A percentile compares a stretch with the other conserved stretches of the same genome.
Conservation (phyloP, 2,888 invertebrate genomes). For the Orthosia cruda region DNA sequence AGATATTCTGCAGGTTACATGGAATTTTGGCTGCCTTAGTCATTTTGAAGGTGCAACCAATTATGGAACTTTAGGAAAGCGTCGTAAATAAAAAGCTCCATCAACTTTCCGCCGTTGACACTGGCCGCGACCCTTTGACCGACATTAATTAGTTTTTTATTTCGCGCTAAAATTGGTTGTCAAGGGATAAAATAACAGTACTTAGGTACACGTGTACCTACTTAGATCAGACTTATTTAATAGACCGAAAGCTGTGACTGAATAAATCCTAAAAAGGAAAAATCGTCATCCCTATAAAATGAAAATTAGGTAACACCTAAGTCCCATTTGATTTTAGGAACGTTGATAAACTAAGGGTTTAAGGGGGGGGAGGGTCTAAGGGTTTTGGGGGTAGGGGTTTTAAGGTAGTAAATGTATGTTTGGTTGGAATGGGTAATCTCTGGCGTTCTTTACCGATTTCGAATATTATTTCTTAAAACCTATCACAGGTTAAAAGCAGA, state of each 20-base stretch:
- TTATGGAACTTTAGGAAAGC: conserved; percentile 72
- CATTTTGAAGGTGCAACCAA: conserved; percentile 64
- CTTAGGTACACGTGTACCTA: not conserved
- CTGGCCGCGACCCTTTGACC: conserved; percentile 78
- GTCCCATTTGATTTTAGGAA: not conserved
- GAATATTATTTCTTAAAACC: no score
- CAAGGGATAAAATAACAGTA: conserved; percentile 33
- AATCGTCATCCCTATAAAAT: no score
- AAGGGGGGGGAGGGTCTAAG: no score
- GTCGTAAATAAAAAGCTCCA: conserved; percentile 78
- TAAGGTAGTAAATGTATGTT: no score
- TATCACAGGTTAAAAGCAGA: no score
- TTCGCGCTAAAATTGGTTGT: conserved; percentile 52
- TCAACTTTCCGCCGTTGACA: conserved; percentile 76
- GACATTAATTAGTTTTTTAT: conserved; percentile 82
- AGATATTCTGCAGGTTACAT: conserved; percentile 32
- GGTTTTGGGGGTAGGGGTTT: no score
- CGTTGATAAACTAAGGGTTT: no score
- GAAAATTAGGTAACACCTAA: no score
- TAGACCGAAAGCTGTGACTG: not conserved
- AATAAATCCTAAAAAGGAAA: not conserved
- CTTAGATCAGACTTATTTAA: conserved; percentile 2
- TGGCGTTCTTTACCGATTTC: no score
- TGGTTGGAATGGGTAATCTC: no score
- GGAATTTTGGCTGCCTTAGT: conserved; percentile 31